Evolutionary conservation across 2,113 vertebrate species (phyloP), one percentile per base, ranked within the genome.

Genomic region (Bos taurus): DNA sequence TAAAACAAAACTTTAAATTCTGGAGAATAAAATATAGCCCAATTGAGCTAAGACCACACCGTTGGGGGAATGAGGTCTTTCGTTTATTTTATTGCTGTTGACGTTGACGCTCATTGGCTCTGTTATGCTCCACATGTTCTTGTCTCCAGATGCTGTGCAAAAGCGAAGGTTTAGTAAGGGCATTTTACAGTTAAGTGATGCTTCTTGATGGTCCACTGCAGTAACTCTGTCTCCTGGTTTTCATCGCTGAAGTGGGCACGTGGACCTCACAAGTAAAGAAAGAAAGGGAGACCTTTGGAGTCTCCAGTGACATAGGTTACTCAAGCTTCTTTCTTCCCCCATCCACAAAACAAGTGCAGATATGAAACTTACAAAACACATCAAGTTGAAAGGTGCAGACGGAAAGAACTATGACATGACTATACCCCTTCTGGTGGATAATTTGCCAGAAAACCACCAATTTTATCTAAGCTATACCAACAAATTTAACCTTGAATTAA

Each of bases 1-100:
- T 99, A 98, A 99, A 99, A 99, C 97, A 99, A 99, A 99, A 99
- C 98, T 99, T 98, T 98, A 97, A 98, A 98, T 98, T 98, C 94
- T 94, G 64, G 97, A 98, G 98, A 97, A 98, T 98, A 97, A 99
- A 98, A 98, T 98, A 98, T 50, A 98, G 97, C 96, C 57, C 96
- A 97, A 88, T 96, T 96, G 97, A 94, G 98, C 97, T 95, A 98
- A 98, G 92, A 97, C 95, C 93, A 82, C 88, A 88, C 94, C 74
- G 56, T 78, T 92, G 97, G 93, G 98, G 98, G 81, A 89, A 97
- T 12, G n/a, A 93, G 60, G 7, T 19, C 95, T 97, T 97, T 96
- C 57, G 88, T 97, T 95, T 94, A 88, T 92, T 98, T 97, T 90
- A 78, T 80, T 97, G 96, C 96, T 98, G 74, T 97, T 97, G 97